phyloP scores from a whole-genome alignment of 2,888 invertebrate species.

The Acleris cristana region DNA sequence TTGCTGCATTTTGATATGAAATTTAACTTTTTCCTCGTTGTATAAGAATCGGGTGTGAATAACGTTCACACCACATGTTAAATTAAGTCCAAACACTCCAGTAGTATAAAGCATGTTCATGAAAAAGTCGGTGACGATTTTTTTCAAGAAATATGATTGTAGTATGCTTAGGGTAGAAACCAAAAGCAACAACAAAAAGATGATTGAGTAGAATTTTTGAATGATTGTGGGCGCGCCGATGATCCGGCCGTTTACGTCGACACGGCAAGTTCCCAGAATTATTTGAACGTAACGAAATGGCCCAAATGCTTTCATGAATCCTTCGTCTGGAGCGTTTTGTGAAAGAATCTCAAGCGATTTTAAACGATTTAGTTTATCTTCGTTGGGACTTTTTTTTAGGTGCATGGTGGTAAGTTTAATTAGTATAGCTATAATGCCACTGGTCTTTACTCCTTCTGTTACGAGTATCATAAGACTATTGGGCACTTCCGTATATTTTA shows the following conservation, averaged over 20 bases:
- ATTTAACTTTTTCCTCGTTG: constrained; percentile 3
- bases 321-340: constrained; percentile 1
- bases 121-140: not conserved
- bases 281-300: constrained; percentile 12
- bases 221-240: constrained; percentile 8
- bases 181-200: not conserved
- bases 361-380: constrained; percentile 2
- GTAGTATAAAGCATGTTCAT: not conserved
- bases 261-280: constrained; percentile 12
- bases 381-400: not conserved
- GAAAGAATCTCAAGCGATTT: constrained; percentile 1
- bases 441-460: not conserved
- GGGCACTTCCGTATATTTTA: too few relatives aligned
- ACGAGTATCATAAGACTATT: too few relatives aligned
- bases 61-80: not conserved
- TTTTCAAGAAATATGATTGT: not conserved
- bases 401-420: not conserved
- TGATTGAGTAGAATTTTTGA: constrained; percentile 11
- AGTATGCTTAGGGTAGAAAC: not conserved
- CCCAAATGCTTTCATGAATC: constrained; percentile 6
- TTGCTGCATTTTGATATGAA: constrained; percentile 18
- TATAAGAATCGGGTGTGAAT: constrained; percentile 11
- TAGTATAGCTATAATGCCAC: not conserved
- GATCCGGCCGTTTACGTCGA: not conserved
- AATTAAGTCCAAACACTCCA: not conserved